Evolutionary conservation across 2,797 vertebrate genomes (phyloP).

Genomic region (Malacoraja senta): DNA sequence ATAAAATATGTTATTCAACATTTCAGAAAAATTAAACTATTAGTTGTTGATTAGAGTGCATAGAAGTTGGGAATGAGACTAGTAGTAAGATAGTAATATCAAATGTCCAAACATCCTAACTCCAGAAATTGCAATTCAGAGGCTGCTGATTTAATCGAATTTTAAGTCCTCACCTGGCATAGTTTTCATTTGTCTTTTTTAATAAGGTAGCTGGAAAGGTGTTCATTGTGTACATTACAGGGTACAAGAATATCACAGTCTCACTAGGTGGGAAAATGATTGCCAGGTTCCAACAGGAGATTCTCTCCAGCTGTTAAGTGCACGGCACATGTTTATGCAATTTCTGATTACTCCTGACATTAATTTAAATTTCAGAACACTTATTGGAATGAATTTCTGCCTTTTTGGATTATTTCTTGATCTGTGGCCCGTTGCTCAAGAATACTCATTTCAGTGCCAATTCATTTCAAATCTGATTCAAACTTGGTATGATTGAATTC

Average conservation of each 20-base stretch:
- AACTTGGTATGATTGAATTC: neutral
- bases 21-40: neutral
- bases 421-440: neutral
- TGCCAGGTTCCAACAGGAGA: neutral
- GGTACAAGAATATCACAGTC: neutral
- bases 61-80: neutral
- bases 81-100: neutral
- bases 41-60: neutral
- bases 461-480: neutral
- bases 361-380: neutral
- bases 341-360: neutral
- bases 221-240: neutral
- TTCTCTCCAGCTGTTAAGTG: neutral
- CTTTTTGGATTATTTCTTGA: neutral
- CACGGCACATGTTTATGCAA: neutral
- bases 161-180: neutral
- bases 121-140: neutral
- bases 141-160: neutral
- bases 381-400: neutral
- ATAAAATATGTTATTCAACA: neutral
- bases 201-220: neutral
- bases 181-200: neutral
- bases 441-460: neutral
- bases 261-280: neutral
- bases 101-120: neutral